Percentiles rank a stretch among this genome's conserved stretches.
phyloP scores from a whole-genome alignment of 2,888 invertebrate species.

The Portevinia maculata region DNA sequence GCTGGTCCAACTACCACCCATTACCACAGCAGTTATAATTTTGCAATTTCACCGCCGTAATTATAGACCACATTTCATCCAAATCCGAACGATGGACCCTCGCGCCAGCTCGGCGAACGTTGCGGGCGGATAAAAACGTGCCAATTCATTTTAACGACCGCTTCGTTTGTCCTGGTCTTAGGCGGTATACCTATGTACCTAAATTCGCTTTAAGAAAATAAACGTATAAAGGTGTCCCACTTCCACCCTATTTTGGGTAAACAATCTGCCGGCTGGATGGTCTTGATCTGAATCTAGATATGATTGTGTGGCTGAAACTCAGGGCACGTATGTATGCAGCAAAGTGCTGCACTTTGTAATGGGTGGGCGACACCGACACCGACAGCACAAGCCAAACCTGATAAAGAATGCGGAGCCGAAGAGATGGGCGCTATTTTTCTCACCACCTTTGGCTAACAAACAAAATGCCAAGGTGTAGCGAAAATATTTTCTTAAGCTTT shows the following conservation, averaged over 20 bases:
- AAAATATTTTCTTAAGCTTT: slow-evolving; percentile 73
- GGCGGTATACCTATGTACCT: too few relatives aligned
- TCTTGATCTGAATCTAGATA: slow-evolving; percentile 38
- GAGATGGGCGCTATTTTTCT: not conserved
- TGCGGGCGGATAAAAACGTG: slow-evolving; percentile 48
- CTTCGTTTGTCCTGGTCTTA: slow-evolving; percentile 63
- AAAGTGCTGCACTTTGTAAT: slow-evolving; percentile 62
- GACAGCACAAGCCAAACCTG: slow-evolving; percentile 19
- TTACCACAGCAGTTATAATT: slow-evolving; percentile 78
- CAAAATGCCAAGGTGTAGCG: slow-evolving; percentile 69
- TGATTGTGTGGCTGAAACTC: slow-evolving; percentile 31
- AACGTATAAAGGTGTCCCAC: slow-evolving; percentile 45
- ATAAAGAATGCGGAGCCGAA: slow-evolving; percentile 49
- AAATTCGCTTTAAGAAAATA: slow-evolving; percentile 71
- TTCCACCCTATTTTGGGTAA: slow-evolving; percentile 46
- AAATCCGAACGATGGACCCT: slow-evolving; percentile 37
- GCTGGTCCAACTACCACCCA: slow-evolving; percentile 39
- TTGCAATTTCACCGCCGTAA: slow-evolving; percentile 82
- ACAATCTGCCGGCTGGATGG: slow-evolving; percentile 65
- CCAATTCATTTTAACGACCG: slow-evolving; percentile 74
- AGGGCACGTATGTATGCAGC: slow-evolving; percentile 63
- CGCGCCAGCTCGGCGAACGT: not conserved
- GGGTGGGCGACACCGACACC: not conserved
- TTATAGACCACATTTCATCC: slow-evolving; percentile 82
- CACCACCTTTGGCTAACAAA: slow-evolving; percentile 45